Base-by-base conservation (phyloP, 2,888 invertebrate species). In the Drosophila meridiana region DNA sequence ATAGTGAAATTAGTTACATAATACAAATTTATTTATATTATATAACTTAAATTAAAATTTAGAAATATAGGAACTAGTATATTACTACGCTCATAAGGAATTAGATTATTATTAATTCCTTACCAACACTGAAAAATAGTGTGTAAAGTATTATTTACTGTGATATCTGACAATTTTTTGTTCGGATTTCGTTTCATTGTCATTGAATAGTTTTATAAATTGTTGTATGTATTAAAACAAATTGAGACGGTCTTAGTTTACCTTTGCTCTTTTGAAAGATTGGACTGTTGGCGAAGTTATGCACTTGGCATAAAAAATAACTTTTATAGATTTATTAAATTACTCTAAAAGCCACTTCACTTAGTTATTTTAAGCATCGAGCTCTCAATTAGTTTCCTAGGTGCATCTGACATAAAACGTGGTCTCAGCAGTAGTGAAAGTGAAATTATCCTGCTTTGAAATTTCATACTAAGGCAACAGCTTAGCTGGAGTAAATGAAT, bases 401-500 rank as follows among this genome's bases (percentile, higher is more conserved):
- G 26, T 48, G 40, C 9, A 9, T 7, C 47, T 53, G n/a, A 63
- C 14, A 30, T 36, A 26, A 36, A 48, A 32, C 7, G 11, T 26
- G 20, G 13, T 4, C 20, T 8, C 11, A 13, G 26, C 38, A 28
- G 36, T 14, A 4, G n/a, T 47, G 9, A 26, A 47, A 64, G 4
- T 11, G 11, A 20, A 14, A 42, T 34, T 14, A 28, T 34, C 6
- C 13, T 11, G n/a, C 43, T 45, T 66, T 57, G 52, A 40, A 58
- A 53, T 47, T 40, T 13, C 36, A 59, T 30, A 5, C 28, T 59
- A 36, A 53, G 13, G 36, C 67, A 28, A 58, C 26, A 36, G 14
- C 9, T 42, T 28, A 11, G 26, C 30, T 4, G 34, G 30, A n/a
- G 30, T 8, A 60, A 69, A 38, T 60, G 36, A 32, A 68, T 67